Conservation (phyloP, 2,797 vertebrate genomes). For the Micromesistius poutassou region DNA sequence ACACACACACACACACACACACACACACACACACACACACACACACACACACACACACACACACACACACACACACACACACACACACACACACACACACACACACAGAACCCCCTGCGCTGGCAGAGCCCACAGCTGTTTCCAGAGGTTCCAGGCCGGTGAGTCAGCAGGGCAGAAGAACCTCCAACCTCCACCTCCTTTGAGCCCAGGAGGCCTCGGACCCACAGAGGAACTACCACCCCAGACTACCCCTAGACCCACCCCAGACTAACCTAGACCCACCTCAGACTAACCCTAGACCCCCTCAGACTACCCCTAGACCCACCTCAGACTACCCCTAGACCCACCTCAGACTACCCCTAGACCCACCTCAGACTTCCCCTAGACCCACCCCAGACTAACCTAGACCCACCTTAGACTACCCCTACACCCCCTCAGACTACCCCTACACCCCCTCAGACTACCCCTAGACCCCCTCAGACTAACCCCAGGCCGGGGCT, state of each 20-base stretch:
- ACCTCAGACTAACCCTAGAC: too few species aligned
- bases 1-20: constrained; percentile 10
- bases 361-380: too few species aligned
- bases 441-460: constrained; percentile 20
- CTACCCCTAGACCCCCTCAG: constrained; percentile 16
- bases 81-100: neutral
- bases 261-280: too few species aligned
- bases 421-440: too few species aligned
- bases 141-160: constrained; percentile 67
- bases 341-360: too few species aligned
- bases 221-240: constrained; percentile 35
- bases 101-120: constrained; percentile 19
- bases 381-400: too few species aligned
- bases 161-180: constrained; percentile 69
- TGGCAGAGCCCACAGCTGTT: constrained; percentile 57
- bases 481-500: neutral
- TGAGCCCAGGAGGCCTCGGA: constrained; percentile 57
- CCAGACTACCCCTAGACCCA: constrained; percentile 16
- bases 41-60: constrained; percentile 2
- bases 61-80: constrained; percentile 10
- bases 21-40: constrained; percentile 9
- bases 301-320: too few species aligned
- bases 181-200: constrained; percentile 65
- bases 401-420: too few species aligned
- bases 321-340: too few species aligned